Base-by-base conservation (phyloP, 2,797 vertebrate species). In the Schizopygopsis malacanthus region DNA sequence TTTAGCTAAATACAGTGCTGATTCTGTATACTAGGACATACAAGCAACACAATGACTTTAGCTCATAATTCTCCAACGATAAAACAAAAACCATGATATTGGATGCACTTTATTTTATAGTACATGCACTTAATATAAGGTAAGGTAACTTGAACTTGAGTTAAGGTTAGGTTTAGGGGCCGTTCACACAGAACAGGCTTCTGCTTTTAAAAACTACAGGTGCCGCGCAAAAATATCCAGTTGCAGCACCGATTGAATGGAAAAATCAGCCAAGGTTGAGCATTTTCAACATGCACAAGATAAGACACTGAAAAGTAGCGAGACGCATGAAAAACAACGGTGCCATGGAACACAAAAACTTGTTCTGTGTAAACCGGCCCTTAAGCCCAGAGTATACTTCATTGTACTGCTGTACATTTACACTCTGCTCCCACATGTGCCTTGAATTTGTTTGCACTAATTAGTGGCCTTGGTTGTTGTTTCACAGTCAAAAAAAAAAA, bases 61-160 rank as follows among this genome's bases (percentile, higher is more conserved):
- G 22, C 16, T 59, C 52, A 20, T 28, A 28, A 28, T 22, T 72
- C 20, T 56, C 6, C n/a, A 28, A 43, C 4, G n/a, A 59, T 16
- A 18, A 25, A 79, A 37, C 15, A 33, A 39, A 82, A 82, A 59
- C 67, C 0, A 2, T 47, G 18, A 47, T 37, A 33, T 28, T 79
- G 39, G 39, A 63, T 61, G 56, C 77, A 79, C 77, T 79, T 79
- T 43, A 79, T 79, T 63, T 79, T 79, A 78, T 18, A 79, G 77
- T 79, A 63, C 56, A 79, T 79, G 15, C 4, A 63, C 39, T 43
- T 61, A 43, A 61, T 25, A 61, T 25, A 25, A 61, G 15, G 63
- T 37, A 67, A 37, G 63, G 28, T 67, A 67, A 37, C 63, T 65
- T 16, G 1, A 15, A 67, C 63, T 67, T 65, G 28, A 65, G 28